Conservation (phyloP, 1,140 invertebrate species). For the Saccostrea echinata region DNA sequence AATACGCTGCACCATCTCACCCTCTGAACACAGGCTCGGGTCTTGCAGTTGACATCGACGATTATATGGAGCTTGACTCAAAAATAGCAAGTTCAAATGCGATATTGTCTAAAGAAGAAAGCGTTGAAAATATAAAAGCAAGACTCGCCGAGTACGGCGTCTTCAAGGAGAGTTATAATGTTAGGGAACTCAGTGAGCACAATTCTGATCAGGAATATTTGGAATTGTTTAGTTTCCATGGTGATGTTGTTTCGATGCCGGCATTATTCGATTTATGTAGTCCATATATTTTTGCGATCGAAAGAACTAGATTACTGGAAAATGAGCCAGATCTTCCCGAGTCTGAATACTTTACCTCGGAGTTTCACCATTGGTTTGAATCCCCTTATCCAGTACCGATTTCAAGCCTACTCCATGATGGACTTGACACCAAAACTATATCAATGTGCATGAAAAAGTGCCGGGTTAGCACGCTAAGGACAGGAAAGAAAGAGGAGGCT, state of each 20-base stretch:
- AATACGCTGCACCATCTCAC: not conserved
- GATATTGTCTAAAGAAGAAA: slow-evolving; percentile 25
- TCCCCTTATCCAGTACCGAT: not conserved
- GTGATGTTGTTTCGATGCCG: not conserved
- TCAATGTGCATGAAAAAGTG: slow-evolving; percentile 18
- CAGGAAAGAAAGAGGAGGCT: slow-evolving; percentile 3
- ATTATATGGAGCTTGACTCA: not conserved
- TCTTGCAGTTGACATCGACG: not conserved
- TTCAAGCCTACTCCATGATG: not conserved
- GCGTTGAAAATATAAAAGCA: not conserved
- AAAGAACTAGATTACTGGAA: slow-evolving; percentile 32
- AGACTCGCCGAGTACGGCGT: slow-evolving; percentile 17
- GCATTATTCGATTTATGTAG: slow-evolving; percentile 41
- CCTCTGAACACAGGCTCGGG: not conserved
- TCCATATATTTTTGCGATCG: slow-evolving; percentile 15
- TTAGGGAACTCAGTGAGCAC: not conserved
- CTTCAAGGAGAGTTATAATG: slow-evolving; percentile 3
- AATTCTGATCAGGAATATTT: slow-evolving; percentile 6
- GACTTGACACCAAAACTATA: slow-evolving; percentile 37
- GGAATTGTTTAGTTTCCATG: slow-evolving; percentile 26
- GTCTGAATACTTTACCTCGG: not conserved
- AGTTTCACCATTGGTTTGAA: not conserved
- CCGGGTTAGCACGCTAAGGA: not conserved
- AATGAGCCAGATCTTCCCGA: not conserved
- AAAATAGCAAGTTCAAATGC: slow-evolving; percentile 18